Evolutionary conservation across 2,888 invertebrate genomes (phyloP), one percentile per base, ranked within the genome.

Genomic region (Phasia obesa): DNA sequence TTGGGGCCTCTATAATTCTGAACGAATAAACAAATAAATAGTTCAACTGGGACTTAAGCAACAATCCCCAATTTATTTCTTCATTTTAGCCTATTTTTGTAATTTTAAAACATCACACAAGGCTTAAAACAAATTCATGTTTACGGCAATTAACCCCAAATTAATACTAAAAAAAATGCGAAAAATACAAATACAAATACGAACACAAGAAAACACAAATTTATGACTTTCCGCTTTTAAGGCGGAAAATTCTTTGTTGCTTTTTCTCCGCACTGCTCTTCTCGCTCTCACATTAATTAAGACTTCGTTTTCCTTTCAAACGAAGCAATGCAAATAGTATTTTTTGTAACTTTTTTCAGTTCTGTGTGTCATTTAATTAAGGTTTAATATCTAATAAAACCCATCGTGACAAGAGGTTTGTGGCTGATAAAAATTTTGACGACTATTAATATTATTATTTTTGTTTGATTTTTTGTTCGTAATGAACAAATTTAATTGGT

Each of bases 91-190:
- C n/a, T n/a, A n/a, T n/a, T n/a, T n/a, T n/a, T n/a, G n/a, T n/a
- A n/a, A n/a, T n/a, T n/a, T n/a, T n/a, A n/a, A n/a, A n/a, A n/a
- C 3, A 27, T 27, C 6, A 27, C 3, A 27, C 57, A 65, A 27
- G 57, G 31, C 47, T 38, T 13, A 7, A 57, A 75, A 25, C n/a
- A 65, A 76, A 69, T 67, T 51, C 42, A 65, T 65, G 51, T 78
- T 73, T 78, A 78, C 62, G 71, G 67, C 73, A 82, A 77, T 82
- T 77, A 82, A 73, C 60, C 78, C 62, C 62, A 74, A 82, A 82
- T n/a, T n/a, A 81, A 77, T 73, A 53, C 64, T 44, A 23, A 57
- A 62, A 49, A 35, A 9, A 35, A 35, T 1, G 35, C 7, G 35
- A 35, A 35, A 35, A 35, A 11, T 11, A 35, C 51, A 47, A 35